Conservation (phyloP, 2,888 invertebrate species). For the Cyclophora albipunctata region DNA sequence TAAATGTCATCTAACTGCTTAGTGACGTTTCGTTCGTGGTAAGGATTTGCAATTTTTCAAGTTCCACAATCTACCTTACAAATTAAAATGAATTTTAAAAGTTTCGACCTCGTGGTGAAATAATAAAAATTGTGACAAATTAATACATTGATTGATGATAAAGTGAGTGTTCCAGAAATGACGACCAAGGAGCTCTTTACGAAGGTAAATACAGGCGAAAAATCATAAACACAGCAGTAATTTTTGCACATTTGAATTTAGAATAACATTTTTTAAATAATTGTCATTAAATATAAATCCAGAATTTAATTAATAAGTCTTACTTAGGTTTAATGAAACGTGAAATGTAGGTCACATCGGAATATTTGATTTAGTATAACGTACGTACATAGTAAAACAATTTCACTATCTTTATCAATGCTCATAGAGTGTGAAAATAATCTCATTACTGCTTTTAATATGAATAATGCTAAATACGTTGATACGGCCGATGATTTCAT, state of each 20-base stretch:
- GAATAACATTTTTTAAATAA: neutral
- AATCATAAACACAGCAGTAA: too few species aligned
- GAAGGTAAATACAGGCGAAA: constrained; percentile 47
- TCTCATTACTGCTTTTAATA: neutral
- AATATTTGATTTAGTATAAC: too few species aligned
- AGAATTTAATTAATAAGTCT: too few species aligned
- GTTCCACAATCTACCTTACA: constrained; percentile 43
- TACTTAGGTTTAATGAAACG: too few species aligned
- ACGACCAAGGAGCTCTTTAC: constrained; percentile 72
- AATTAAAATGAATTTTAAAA: constrained; percentile 55
- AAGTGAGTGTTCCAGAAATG: constrained; percentile 27
- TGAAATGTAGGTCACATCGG: too few species aligned
- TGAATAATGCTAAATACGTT: neutral
- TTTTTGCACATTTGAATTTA: constrained; percentile 5
- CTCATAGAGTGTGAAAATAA: neutral
- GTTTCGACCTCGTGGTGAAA: constrained; percentile 53
- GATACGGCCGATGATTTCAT: too few species aligned
- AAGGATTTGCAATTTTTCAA: constrained; percentile 50
- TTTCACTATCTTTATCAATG: neutral
- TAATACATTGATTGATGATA: too few species aligned
- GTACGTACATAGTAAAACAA: too few species aligned
- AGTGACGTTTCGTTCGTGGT: constrained; percentile 63
- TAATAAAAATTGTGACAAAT: constrained; percentile 29
- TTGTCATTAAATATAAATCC: too few species aligned
- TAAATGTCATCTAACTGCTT: constrained; percentile 50